Base-by-base conservation (phyloP, 2,113 vertebrate species). In the Atlantisia rogersi region DNA sequence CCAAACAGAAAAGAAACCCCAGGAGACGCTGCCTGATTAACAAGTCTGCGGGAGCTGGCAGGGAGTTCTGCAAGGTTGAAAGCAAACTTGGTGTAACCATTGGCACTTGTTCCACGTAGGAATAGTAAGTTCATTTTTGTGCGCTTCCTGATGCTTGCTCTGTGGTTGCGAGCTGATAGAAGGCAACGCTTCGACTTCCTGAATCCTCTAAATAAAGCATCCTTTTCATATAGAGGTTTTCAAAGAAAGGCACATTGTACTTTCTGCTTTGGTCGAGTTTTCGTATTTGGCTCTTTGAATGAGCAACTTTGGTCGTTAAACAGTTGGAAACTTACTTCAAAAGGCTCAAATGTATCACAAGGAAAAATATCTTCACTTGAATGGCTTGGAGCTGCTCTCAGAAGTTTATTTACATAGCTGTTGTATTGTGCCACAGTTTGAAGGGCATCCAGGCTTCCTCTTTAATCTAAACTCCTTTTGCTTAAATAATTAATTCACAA, bases 81-180 rank as follows among this genome's bases (percentile, higher is more conserved):
- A 94, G 92, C 80, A 75, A 90, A 88, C 39, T 74, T 29, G 42
- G 29, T 84, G 77, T 73, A 78, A 94, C 82, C 2, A 3, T 77
- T 97, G 96, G 95, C 96, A 88, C 88, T 94, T 4, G 50, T 83
- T 96, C 88, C 86, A 55, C 6, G 3, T 12, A 68, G 91, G 95
- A 96, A 97, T 93, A 96, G 83, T 89, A 70, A 91, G 73, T 28
- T 91, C 91, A 89, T 96, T 97, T 97, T 95, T 94, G 77, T 93
- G 86, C 0, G 3, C 92, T 96, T 96, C 95, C 96, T 96, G 94
- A 88, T 44, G 94, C 86, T 93, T 11, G 50, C 80, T 92, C 92
- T 93, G 94, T n/a, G 80, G 95, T 65, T 15, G n/a, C 3, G 83
- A 91, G 90, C 86, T 84, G 92, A 95, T 82, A 93, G 95, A 95